Percentiles rank a stretch among this genome's conserved stretches.
Conservation (phyloP, 2,888 invertebrate species). For the Pachymerium ferrugineum region DNA sequence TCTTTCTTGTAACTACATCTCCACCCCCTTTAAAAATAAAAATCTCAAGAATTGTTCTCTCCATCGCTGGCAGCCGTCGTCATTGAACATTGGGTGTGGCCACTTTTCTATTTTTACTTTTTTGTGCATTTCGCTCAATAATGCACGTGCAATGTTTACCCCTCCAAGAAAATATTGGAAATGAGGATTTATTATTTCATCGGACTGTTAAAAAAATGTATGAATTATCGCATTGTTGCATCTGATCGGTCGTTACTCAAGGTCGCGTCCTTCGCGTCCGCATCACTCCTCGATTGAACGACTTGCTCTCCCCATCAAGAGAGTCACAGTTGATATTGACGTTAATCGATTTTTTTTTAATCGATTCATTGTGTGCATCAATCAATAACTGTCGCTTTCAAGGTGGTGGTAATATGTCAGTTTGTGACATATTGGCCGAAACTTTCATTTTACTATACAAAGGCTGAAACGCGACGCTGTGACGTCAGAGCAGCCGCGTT, state of each 20-base stretch:
- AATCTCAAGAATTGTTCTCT: slow-evolving; percentile 7
- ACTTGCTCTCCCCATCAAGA: no score
- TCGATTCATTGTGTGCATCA: not conserved
- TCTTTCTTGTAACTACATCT: not conserved
- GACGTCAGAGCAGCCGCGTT: slow-evolving; percentile 19
- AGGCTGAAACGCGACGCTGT: slow-evolving; percentile 19
- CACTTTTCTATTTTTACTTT: slow-evolving; percentile 13
- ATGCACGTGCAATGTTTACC: slow-evolving; percentile 13
- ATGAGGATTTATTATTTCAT: slow-evolving; percentile 8
- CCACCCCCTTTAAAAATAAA: not conserved
- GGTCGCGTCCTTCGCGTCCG: slow-evolving; percentile 10
- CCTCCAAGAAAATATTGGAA: not conserved
- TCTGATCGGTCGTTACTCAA: not conserved
- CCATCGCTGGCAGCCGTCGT: not conserved
- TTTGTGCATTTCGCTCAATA: slow-evolving; percentile 14
- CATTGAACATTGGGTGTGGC: slow-evolving; percentile 25
- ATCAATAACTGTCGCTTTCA: not conserved
- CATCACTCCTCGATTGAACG: not conserved
- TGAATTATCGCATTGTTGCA: not conserved
- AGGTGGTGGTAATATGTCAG: not conserved
- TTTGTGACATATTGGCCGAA: not conserved
- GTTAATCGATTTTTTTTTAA: not conserved
- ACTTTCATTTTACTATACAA: not conserved
- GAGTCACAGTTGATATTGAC: no score
- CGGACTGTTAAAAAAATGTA: no score